Base-by-base conservation (phyloP, 35 echinoderm and acorn worm species). In the Amphiura filiformis region DNA sequence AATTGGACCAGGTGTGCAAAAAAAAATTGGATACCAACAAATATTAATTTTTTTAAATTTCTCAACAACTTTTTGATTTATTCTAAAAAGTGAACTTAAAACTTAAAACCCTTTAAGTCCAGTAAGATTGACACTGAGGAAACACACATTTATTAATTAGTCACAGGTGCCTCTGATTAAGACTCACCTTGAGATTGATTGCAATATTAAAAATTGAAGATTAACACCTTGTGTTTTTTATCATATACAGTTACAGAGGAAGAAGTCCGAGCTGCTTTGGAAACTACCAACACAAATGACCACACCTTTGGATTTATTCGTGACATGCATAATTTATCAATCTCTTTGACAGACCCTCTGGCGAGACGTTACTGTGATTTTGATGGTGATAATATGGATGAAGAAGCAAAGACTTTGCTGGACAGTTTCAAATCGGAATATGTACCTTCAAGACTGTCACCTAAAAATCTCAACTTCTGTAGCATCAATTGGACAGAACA, bases 271-370 rank as follows among this genome's bases (percentile, higher is more conserved):
- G 90, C 87, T 32, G 96, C 92, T 23, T 65, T 94, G 23, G 87
- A 87, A 11, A 38, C 84, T 9, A 44, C 78, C 0, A 78, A 84
- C 40, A 89, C 90, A 56, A 86, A 90, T 75, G 49, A 98, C 34
- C 92, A 94, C 79, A 94, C 89, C 39, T 35, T 98, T 37, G 92
- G 93, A 33, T 94, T 98, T 38, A 87, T 92, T 13, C 85, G 96
- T 77, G 87, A 81, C 32, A 88, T 98, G n/a, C 65, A 79, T 33
- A 79, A 98, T 80, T 82, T 98, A 26, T 81, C 80, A 12, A 81
- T 89, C 17, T 91, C 83, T 65, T 56, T 92, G 17, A 77, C 57
- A 34, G 86, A 89, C 32, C 13, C 86, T 17, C 75, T 76, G 34
- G 83, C 87, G 13, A 91, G 64, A 35, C 76, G 89, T 13, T 97